Percentiles rank a stretch among this genome's conserved stretches.
These are phyloP conservation scores for Phyllotreta cruciferae DNA, from an alignment of 2,888 invertebrate genomes.

Conservation along the genomic window DNA sequence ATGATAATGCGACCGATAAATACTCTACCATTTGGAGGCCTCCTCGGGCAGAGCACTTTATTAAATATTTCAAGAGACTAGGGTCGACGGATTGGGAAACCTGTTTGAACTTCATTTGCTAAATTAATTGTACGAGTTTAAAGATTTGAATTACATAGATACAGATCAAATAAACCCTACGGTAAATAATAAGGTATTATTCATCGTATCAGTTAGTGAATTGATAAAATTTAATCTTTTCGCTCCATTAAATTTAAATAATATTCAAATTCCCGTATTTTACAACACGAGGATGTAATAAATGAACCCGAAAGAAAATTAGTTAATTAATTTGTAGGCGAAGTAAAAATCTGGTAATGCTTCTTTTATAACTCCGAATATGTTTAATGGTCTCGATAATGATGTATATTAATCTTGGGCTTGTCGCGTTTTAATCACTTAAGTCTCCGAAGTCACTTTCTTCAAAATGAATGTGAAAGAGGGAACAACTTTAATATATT, in stretches of 20 bases:
- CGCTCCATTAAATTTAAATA: background rate
- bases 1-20: constrained; percentile 28
- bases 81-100: constrained; percentile 21
- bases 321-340: constrained; percentile 45
- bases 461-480: constrained; percentile 45
- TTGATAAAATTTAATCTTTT: background rate
- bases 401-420: constrained; percentile 45
- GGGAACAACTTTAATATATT: constrained; percentile 43
- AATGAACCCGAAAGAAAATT: constrained; percentile 36
- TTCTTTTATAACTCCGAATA: constrained; percentile 44
- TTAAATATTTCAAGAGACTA: constrained; percentile 34
- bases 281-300: background rate
- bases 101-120: constrained; percentile 29
- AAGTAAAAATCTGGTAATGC: constrained; percentile 44
- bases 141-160: constrained; percentile 12
- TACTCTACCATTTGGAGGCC: constrained; percentile 23
- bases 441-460: constrained; percentile 35
- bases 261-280: background rate
- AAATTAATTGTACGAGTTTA: constrained; percentile 29
- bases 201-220: background rate
- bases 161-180: background rate
- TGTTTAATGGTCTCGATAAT: constrained; percentile 45
- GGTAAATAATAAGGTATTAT: too few species aligned
- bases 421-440: constrained; percentile 40
- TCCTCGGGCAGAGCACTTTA: constrained; percentile 28